Evolutionary conservation across 2,888 invertebrate genomes (phyloP).

Genomic region (Drosophila melanosoma): DNA sequence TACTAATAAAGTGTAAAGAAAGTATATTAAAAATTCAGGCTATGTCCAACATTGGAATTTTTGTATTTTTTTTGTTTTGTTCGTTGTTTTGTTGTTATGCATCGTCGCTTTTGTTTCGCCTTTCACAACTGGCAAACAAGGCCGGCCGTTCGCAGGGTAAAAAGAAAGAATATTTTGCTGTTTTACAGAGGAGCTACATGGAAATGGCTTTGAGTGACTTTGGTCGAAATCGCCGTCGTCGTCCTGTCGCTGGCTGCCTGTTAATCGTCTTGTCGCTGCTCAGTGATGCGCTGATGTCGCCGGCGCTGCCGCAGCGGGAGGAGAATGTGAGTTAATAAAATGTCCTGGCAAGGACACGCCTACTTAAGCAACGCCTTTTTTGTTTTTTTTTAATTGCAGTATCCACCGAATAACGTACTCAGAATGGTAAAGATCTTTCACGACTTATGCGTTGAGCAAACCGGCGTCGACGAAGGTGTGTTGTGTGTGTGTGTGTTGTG

Average conservation of each 20-base stretch:
- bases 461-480: conserved; percentile 83
- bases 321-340: conserved; percentile 81
- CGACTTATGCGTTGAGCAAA: conserved; percentile 81
- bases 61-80: conserved; percentile 7
- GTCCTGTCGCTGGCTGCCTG: conserved; percentile 66
- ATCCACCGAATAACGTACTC: conserved; percentile 82
- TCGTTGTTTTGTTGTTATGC: conserved; percentile 55
- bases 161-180: conserved; percentile 52
- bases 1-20: background rate
- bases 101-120: conserved; percentile 72
- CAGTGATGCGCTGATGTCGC: conserved; percentile 69
- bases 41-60: background rate
- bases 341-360: conserved; percentile 47
- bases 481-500: conserved; percentile 5
- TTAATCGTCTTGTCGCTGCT: conserved; percentile 80
- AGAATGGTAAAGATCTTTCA: conserved; percentile 82
- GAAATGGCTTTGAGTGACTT: conserved; percentile 82
- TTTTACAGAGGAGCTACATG: conserved; percentile 66
- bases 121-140: conserved; percentile 70
- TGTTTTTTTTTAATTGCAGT: conserved; percentile 75
- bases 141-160: conserved; percentile 46
- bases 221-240: conserved; percentile 53
- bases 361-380: conserved; percentile 54
- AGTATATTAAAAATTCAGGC: conserved; percentile 2
- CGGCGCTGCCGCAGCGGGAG: conserved; percentile 82